Evolutionary conservation across 1,140 invertebrate genomes (phyloP), one percentile per base, ranked within the genome.

Genomic region (Paracyclopina nana): DNA sequence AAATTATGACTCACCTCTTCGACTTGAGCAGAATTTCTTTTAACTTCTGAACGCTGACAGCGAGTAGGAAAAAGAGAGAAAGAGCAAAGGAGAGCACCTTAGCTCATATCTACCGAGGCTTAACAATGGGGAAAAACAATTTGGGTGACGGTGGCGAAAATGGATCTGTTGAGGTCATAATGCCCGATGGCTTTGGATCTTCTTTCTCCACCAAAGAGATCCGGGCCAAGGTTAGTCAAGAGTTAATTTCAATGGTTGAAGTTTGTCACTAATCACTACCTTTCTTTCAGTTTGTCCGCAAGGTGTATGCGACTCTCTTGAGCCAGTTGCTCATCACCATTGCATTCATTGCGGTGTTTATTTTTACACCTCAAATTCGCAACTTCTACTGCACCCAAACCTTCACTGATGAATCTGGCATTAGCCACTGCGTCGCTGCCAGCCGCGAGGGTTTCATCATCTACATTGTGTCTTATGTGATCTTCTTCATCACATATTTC

Each of bases 221-320:
- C 9, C 34, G 34, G 20, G 5, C n/a, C n/a, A n/a, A n/a, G n/a
- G n/a, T n/a, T n/a, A n/a, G n/a, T n/a, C n/a, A n/a, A n/a, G n/a
- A n/a, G n/a, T n/a, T n/a, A n/a, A n/a, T n/a, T n/a, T n/a, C n/a
- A n/a, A n/a, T n/a, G n/a, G n/a, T n/a, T n/a, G n/a, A n/a, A n/a
- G n/a, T n/a, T n/a, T n/a, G n/a, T n/a, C n/a, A n/a, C n/a, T n/a
- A n/a, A n/a, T n/a, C n/a, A n/a, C n/a, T n/a, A n/a, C n/a, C n/a
- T n/a, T n/a, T n/a, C n/a, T n/a, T 38, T 3, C 3, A 8, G 20
- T 38, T 38, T 20, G 8, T 38, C 3, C 34, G 34, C 9, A 80
- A 87, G 72, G 82, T 86, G 1, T 88, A 88, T 62, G 69, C 75
- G 3, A 87, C 88, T 58, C 65, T 90, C 6, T 76, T 79, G 72